Conservation (phyloP, 2,797 vertebrate species). For the Bradypus variegatus region DNA sequence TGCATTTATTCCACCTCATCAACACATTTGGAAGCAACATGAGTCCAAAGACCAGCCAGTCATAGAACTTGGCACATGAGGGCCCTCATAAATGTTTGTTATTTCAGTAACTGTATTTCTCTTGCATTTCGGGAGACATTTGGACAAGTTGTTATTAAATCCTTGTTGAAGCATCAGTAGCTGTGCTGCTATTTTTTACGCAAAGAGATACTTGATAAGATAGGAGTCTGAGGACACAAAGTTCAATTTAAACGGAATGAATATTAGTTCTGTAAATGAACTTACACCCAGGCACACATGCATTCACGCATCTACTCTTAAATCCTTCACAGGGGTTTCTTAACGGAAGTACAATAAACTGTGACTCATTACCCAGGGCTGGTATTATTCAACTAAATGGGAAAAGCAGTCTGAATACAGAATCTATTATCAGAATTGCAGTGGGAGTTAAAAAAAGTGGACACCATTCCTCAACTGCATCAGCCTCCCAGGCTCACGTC, state of each 20-base stretch:
- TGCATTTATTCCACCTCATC: not conserved
- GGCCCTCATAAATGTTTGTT: not conserved
- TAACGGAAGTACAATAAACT: not conserved
- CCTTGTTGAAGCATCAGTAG: not conserved
- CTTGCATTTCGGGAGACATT: not conserved
- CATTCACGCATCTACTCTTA: not conserved
- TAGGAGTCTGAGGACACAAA: not conserved
- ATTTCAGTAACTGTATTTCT: not conserved
- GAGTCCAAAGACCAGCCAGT: not conserved
- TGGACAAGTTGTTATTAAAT: not conserved
- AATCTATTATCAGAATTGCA: not conserved
- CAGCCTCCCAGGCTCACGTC: not conserved
- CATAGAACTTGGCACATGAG: not conserved
- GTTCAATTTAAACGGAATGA: not conserved
- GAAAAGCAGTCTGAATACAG: not conserved
- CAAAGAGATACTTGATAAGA: not conserved
- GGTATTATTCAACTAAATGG: not conserved
- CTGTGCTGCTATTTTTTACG: not conserved
- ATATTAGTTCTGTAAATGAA: slow-evolving; percentile 3
- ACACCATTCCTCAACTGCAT: not conserved
- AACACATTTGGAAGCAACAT: not conserved
- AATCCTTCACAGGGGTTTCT: not conserved
- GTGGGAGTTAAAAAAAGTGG: not conserved
- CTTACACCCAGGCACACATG: too few species aligned
- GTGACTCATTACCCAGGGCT: not conserved